Evolutionary conservation across 2,113 vertebrate species (phyloP).

Genomic region (Polypterus bichir): DNA sequence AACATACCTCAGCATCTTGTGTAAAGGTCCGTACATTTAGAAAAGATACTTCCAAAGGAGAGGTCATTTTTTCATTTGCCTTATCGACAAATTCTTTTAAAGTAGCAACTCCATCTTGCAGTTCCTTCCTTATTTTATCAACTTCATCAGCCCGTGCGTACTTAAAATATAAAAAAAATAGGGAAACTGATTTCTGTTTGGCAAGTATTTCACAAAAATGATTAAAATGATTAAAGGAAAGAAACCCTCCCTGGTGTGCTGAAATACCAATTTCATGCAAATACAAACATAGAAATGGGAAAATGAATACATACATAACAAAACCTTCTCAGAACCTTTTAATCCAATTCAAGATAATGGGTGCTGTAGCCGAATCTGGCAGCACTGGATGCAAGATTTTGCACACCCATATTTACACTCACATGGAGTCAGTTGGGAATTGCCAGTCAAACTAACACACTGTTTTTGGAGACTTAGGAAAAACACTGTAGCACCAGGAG

Average conservation of each 20-base stretch:
- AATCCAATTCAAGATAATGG: too few relatives aligned
- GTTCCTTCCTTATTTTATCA: slow-evolving; percentile 72
- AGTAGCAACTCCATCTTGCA: slow-evolving; percentile 48
- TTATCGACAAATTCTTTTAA: slow-evolving; percentile 66
- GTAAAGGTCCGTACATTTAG: slow-evolving; percentile 63
- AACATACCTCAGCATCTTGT: slow-evolving; percentile 74
- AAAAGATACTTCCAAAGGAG: slow-evolving; percentile 69
- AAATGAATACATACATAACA: neutral
- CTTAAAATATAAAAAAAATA: slow-evolving; percentile 37
- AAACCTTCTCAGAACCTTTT: neutral
- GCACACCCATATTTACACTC: too few relatives aligned
- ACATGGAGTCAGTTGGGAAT: too few relatives aligned
- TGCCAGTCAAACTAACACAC: too few relatives aligned
- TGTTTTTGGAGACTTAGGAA: too few relatives aligned
- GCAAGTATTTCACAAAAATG: neutral
- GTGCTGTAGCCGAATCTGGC: too few relatives aligned
- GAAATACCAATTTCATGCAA: neutral
- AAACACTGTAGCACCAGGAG: too few relatives aligned
- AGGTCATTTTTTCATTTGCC: slow-evolving; percentile 59
- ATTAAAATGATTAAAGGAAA: neutral
- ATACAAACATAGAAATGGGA: neutral
- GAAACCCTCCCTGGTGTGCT: neutral
- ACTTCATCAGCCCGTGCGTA: slow-evolving; percentile 72
- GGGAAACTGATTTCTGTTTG: neutral
- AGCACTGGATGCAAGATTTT: too few relatives aligned